phyloP scores from a whole-genome alignment of 2,113 vertebrate species.

The Herpetotheres cachinnans region DNA sequence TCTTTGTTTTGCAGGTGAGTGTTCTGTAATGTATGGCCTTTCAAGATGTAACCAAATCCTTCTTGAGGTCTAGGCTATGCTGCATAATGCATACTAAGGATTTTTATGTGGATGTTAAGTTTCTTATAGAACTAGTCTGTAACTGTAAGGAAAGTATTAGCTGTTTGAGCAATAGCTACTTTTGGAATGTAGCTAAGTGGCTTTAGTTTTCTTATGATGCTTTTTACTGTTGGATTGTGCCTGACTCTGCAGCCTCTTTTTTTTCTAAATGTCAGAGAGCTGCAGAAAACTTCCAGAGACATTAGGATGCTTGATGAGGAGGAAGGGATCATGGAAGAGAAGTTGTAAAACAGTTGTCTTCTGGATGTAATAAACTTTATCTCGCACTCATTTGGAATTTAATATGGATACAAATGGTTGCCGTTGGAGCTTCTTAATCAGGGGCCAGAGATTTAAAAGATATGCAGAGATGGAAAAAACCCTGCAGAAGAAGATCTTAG shows the following conservation, averaged over 20 bases:
- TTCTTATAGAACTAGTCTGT: not conserved
- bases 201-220: not conserved
- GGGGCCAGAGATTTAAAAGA: not conserved
- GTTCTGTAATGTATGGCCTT: not conserved
- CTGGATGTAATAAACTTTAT: not conserved
- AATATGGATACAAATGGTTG: not conserved
- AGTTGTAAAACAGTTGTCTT: not conserved
- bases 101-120: not conserved
- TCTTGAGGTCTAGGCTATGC: not conserved
- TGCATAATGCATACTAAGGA: not conserved
- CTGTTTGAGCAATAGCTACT: not conserved
- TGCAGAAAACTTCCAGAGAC: not conserved
- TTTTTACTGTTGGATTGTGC: not conserved
- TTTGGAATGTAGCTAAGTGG: not conserved
- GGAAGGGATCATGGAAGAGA: not conserved
- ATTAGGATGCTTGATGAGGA: not conserved
- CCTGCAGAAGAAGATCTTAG: not conserved
- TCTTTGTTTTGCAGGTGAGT: not conserved
- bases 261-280: not conserved
- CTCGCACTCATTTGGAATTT: not conserved
- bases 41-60: not conserved
- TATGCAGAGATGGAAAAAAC: not conserved
- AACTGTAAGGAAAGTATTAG: not conserved
- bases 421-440: not conserved
- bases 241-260: not conserved